These are phyloP conservation scores for Girardinichthys multiradiatus DNA, from an alignment of 2,113 vertebrate genomes.

Conservation along the genomic window DNA sequence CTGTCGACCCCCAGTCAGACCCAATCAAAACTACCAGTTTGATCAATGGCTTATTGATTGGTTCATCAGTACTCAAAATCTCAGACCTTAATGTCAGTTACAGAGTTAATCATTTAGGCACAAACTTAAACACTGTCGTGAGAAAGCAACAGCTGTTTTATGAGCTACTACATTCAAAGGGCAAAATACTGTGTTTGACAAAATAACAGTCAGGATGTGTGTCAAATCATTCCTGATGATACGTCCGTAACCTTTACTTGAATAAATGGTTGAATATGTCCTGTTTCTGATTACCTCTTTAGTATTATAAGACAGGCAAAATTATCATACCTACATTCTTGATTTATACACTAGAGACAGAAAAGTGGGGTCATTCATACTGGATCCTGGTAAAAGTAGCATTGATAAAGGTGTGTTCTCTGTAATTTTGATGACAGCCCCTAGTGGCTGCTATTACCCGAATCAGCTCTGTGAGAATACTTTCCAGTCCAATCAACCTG, in stretches of 20 bases:
- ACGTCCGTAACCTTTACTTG: background rate
- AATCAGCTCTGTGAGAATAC: slow-evolving; percentile 10
- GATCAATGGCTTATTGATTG: background rate
- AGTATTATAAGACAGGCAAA: background rate
- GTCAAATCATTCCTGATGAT: background rate
- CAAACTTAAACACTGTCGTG: background rate
- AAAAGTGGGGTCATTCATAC: background rate
- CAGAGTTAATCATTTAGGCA: background rate
- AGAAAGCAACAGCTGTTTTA: background rate
- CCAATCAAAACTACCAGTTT: background rate
- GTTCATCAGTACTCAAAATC: background rate
- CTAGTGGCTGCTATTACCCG: background rate
- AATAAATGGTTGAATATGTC: background rate
- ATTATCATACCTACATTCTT: too few relatives aligned
- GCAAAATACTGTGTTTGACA: background rate
- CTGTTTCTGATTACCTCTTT: background rate
- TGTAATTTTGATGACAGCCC: too few relatives aligned
- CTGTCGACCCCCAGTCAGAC: too few relatives aligned
- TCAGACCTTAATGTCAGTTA: background rate
- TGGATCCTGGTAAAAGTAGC: background rate
- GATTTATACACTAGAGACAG: background rate
- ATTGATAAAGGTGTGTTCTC: background rate
- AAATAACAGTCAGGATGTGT: background rate
- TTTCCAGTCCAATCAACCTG: slow-evolving; percentile 32
- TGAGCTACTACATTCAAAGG: background rate